phyloP scores from a whole-genome alignment of 1,140 invertebrate species.

The Drosophila parabipectinata region DNA sequence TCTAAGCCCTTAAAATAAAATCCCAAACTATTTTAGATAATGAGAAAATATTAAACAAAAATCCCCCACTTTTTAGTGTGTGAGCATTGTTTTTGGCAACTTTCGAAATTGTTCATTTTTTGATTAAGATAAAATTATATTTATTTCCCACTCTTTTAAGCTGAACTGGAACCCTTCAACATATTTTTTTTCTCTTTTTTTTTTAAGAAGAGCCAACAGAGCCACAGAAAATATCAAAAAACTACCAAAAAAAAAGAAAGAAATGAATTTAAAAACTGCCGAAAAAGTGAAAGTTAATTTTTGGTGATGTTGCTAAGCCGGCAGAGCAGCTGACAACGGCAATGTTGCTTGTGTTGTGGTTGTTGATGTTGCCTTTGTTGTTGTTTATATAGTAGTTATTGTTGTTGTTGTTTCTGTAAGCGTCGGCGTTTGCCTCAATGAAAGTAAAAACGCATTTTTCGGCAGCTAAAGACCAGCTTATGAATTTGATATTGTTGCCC shows the following conservation, averaged over 20 bases:
- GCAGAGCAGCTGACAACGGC: slow-evolving; percentile 39
- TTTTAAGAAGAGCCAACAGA: slow-evolving; percentile 51
- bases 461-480: slow-evolving; percentile 56
- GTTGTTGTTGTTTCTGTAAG: slow-evolving; percentile 9
- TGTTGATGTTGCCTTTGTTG: slow-evolving; percentile 11
- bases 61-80: neutral
- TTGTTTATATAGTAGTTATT: slow-evolving; percentile 9
- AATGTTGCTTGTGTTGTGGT: slow-evolving; percentile 21
- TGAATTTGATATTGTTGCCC: slow-evolving; percentile 52
- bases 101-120: slow-evolving; percentile 40
- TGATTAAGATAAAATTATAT: slow-evolving; percentile 58
- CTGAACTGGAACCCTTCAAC: slow-evolving; percentile 38
- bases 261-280: slow-evolving; percentile 83
- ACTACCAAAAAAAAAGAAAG: slow-evolving; percentile 68
- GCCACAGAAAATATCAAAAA: slow-evolving; percentile 45
- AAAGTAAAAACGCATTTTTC: slow-evolving; percentile 82
- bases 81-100: slow-evolving; percentile 44
- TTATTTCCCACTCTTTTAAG: slow-evolving; percentile 52
- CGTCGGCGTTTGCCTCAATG: slow-evolving; percentile 53
- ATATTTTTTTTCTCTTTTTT: slow-evolving; percentile 34
- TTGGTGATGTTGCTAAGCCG: slow-evolving; percentile 75
- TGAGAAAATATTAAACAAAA: slow-evolving; percentile 12
- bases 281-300: slow-evolving; percentile 84
- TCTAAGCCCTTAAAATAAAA: neutral
- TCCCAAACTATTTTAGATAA: slow-evolving; percentile 7